These are phyloP conservation scores for Neelides folsomi DNA, from an alignment of 2,888 invertebrate species.

Conservation along the genomic window DNA sequence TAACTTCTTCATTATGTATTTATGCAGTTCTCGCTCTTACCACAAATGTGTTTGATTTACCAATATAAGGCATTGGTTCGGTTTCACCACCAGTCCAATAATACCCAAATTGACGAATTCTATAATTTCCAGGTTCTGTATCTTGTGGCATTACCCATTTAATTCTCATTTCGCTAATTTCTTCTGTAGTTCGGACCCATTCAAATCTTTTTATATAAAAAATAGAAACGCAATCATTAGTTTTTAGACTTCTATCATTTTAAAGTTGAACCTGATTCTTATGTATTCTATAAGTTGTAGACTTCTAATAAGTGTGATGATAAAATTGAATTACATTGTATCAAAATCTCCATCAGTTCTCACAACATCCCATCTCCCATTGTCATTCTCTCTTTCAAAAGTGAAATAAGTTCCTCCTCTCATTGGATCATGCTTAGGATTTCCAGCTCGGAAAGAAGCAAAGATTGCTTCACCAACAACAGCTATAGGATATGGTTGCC, in stretches of 20 bases:
- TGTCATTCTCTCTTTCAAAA: not conserved
- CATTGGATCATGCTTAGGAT: constrained; percentile 5
- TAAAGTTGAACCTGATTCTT: no score
- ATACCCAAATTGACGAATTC: constrained; percentile 3
- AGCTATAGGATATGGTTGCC: not conserved
- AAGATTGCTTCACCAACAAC: not conserved
- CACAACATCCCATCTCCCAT: constrained; percentile 3
- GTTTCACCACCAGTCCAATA: not conserved
- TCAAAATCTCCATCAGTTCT: constrained; percentile 11
- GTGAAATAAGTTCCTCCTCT: constrained; percentile 1
- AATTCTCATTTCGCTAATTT: not conserved
- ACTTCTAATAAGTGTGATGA: no score
- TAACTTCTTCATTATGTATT: no score
- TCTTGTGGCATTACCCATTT: constrained; percentile 4
- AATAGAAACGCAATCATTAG: no score
- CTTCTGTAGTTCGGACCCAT: not conserved
- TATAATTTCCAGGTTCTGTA: not conserved
- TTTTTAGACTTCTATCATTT: no score
- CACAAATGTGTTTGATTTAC: no score
- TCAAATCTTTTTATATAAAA: no score
- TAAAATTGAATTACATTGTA: constrained; percentile 4
- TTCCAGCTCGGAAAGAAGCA: constrained; percentile 1
- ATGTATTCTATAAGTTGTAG: no score
- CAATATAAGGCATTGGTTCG: no score
- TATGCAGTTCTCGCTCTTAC: no score